Base-by-base conservation (phyloP, 2,113 vertebrate species). In the Mixornis gularis region DNA sequence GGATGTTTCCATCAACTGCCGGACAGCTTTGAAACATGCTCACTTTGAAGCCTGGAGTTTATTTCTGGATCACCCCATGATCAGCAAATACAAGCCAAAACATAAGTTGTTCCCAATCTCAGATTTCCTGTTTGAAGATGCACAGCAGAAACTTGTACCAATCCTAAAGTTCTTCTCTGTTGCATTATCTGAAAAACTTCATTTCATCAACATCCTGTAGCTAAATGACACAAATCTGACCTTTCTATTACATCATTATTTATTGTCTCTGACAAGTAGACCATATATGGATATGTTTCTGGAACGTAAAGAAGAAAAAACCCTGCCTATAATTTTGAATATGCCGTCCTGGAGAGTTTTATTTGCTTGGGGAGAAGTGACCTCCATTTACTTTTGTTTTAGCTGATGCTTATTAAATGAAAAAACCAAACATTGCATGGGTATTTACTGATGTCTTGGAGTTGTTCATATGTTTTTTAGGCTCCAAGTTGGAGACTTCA, bases 1-100 rank as follows among this genome's bases (percentile, higher is more conserved):
- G 92, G 90, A 95, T 96, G 94, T 84, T 93, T 91, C 93, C 93
- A 94, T 94, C 95, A 94, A 97, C 94, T 97, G 97, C 96, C 97
- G 94, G 94, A 93, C 96, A 91, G 95, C 80, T 97, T 96, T 86
- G 95, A 97, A 96, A 94, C 19, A 12, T 76, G 70, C 85, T 89
- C 17, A 22, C 97, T 98, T 97, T 97, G 97, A 97, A 97, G 97
- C 95, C 90, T 93, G 96, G 95, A 97, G 98, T 98, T 98, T 98
- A 98, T 98, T 98, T 98, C 96, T 92, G 98, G 97, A 97, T 97
- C 96, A 97, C 94, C 98, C 96, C 98, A 98, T 98, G 98, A 98
- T 97, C 97, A 88, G 69, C 1, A 83, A 93, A 94, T 97, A 96
- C 96, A 95, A 96, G 97, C 98, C 98, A 98, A 97, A 96, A 97